Percentiles rank a stretch among this genome's conserved stretches.
phyloP scores from a whole-genome alignment of 2,888 invertebrate species.

The Drosophila paucipuncta region DNA sequence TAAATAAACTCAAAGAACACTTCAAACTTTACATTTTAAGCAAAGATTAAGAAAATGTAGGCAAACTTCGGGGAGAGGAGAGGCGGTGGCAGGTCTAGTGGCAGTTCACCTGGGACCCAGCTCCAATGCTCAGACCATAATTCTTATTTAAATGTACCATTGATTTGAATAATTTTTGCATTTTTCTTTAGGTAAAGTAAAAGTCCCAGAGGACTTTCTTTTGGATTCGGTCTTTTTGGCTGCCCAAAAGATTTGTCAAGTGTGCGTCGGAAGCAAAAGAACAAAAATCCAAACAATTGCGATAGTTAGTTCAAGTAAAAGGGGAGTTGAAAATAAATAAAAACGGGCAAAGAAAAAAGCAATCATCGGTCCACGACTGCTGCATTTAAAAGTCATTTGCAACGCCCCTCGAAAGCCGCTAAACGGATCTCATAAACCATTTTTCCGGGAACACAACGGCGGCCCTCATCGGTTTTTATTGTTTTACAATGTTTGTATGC shows the following conservation, averaged over 20 bases:
- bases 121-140: constrained; percentile 44
- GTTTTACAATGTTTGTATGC: constrained; percentile 71
- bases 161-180: constrained; percentile 72
- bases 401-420: constrained; percentile 72
- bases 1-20: constrained; percentile 72
- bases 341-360: constrained; percentile 32
- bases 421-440: constrained; percentile 65
- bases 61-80: not conserved
- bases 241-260: constrained; percentile 42
- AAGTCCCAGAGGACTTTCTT: constrained; percentile 55
- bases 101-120: constrained; percentile 47
- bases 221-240: constrained; percentile 15
- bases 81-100: constrained; percentile 24
- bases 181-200: constrained; percentile 29
- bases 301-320: constrained; percentile 60
- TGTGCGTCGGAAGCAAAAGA: constrained; percentile 36
- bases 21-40: constrained; percentile 48
- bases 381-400: constrained; percentile 76
- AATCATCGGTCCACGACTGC: constrained; percentile 58
- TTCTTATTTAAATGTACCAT: constrained; percentile 69
- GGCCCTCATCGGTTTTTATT: constrained; percentile 54
- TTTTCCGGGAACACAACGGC: constrained; percentile 44
- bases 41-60: constrained; percentile 23
- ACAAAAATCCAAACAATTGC: constrained; percentile 55
- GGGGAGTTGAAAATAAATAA: constrained; percentile 22